Evolutionary conservation across 2,113 vertebrate species (phyloP), one percentile per base, ranked within the genome.

Genomic region (Symphodus melops): DNA sequence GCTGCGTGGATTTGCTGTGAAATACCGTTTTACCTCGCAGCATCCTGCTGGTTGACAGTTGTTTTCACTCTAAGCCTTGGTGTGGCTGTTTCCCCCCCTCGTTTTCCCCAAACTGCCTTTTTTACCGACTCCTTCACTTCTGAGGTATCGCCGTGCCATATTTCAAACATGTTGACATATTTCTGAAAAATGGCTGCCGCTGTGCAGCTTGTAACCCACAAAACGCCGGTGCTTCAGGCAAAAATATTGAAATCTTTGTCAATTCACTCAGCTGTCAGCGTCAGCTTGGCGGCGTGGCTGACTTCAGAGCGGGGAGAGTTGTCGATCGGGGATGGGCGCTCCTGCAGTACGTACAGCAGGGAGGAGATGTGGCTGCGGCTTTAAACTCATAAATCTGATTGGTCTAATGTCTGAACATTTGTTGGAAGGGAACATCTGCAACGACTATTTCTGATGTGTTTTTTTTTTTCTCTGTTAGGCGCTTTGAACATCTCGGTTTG

Each of bases 191-290:
- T 52, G 71, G 76, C 60, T 68, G 44, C 76, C 10, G 11, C 78
- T 76, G 71, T 75, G 68, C 79, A 66, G 74, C 14, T 21, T 67
- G 82, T 80, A 70, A 78, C 69, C 75, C 78, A 82, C 64, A 73
- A 78, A 82, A 84, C 39, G 44, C 60, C 20, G n/a, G 52, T 23
- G 80, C 82, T 82, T 60, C 63, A 61, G 75, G 80, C 83, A 41
- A 76, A 76, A 69, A 77, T 79, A 60, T 63, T 28, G 3, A 74
- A 86, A 74, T 70, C 76, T 78, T 75, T 72, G 73, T 86, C 76
- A 72, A 59, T 68, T 73, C 75, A 72, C 70, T 13, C 16, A 64
- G 73, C 61, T 76, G 86, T 80, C 54, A 68, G 80, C 23, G 69
- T 68, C 28, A 42, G 59, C 4, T 19, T 21, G 51, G 49, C 75